Percentiles rank a stretch among this genome's conserved stretches.
Conservation (phyloP, 2,113 vertebrate genomes). For the Microcebus ravelobensis region DNA sequence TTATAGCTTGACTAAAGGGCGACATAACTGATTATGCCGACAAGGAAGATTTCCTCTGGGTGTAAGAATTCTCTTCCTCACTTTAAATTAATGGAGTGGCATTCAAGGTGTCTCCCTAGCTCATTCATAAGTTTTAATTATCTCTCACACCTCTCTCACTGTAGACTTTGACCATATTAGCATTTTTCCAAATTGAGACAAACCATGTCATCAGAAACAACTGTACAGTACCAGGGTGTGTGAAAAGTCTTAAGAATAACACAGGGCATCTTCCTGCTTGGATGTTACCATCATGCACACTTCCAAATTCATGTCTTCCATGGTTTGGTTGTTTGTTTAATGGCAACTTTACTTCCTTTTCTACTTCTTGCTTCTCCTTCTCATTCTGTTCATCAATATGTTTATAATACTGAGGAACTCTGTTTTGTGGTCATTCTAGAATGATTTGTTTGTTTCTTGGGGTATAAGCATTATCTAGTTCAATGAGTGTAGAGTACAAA, state of each 20-base stretch:
- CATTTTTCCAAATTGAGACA: background rate
- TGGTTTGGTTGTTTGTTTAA: background rate
- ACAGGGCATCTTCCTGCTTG: background rate
- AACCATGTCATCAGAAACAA: background rate
- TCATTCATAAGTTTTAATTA: background rate
- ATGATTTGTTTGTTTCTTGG: conserved; percentile 8
- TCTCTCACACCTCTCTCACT: background rate
- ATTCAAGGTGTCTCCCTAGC: background rate
- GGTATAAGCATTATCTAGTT: background rate
- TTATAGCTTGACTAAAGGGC: background rate
- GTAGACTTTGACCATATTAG: background rate
- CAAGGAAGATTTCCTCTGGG: background rate
- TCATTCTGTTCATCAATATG: background rate
- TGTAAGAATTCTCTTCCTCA: background rate
- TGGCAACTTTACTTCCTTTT: background rate
- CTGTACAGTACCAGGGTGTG: rapidly evolving
- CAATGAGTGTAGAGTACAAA: background rate
- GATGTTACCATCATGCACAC: background rate
- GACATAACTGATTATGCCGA: background rate
- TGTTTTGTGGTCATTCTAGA: background rate
- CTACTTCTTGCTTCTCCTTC: background rate
- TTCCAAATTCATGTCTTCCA: background rate
- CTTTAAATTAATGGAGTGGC: background rate
- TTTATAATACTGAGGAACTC: background rate
- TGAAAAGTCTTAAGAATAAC: background rate